phyloP scores from a whole-genome alignment of 2,888 invertebrate genomes.

The Adineta ricciae region DNA sequence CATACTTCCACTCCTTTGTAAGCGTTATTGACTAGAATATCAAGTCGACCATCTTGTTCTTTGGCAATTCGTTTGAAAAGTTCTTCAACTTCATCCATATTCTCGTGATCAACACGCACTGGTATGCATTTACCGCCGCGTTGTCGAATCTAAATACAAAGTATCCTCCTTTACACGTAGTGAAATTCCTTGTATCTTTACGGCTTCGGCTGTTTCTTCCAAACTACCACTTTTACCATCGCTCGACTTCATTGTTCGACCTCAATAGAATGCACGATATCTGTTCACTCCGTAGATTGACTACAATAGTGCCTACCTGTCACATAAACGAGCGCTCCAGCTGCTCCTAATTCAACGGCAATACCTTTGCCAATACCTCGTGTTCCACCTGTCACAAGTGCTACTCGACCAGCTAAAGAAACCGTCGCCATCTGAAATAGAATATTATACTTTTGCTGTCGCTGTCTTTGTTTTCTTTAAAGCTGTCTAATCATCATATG shows the following conservation, averaged over 20 bases:
- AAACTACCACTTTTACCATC: slow-evolving; percentile 35
- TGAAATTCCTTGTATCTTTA: neutral
- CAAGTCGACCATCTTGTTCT: slow-evolving; percentile 48
- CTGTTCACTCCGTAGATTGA: no score
- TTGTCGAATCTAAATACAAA: slow-evolving; percentile 39
- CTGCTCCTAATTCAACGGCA: slow-evolving; percentile 49
- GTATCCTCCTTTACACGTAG: neutral
- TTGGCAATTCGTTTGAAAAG: slow-evolving; percentile 46
- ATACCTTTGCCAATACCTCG: slow-evolving; percentile 49
- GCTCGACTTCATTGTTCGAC: slow-evolving; percentile 35
- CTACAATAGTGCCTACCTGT: slow-evolving; percentile 41
- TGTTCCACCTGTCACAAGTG: slow-evolving; percentile 40
- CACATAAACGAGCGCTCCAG: slow-evolving; percentile 52
- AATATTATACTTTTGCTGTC: slow-evolving; percentile 24
- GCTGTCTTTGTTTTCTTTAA: neutral
- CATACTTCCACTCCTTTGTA: slow-evolving; percentile 44
- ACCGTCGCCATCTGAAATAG: neutral
- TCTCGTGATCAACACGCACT: slow-evolving; percentile 49
- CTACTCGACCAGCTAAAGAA: neutral
- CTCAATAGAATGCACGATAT: slow-evolving; percentile 35
- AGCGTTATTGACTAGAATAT: slow-evolving; percentile 51
- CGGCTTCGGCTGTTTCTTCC: slow-evolving; percentile 34
- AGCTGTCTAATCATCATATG: neutral
- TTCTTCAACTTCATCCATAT: slow-evolving; percentile 45
- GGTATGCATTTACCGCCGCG: slow-evolving; percentile 47